Evolutionary conservation across 1,140 invertebrate genomes (phyloP).

Genomic region (Conopomorpha cramerella): DNA sequence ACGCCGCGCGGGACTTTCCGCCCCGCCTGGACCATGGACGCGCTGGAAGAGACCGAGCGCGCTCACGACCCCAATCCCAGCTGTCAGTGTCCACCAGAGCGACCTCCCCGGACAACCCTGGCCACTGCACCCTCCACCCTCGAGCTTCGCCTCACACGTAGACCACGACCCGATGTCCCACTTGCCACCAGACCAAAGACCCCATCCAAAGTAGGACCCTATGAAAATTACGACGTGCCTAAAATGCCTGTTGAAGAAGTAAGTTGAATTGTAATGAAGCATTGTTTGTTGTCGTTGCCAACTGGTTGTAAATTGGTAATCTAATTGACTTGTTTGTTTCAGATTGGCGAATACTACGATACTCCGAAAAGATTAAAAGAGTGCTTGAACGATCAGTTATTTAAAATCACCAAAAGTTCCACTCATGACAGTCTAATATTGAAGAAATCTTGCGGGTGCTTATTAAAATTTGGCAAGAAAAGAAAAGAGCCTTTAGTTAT

Average conservation of each 20-base stretch:
- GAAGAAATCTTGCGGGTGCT: conserved; percentile 67
- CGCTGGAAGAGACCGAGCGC: conserved; percentile 50
- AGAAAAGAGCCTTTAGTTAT: conserved; percentile 40
- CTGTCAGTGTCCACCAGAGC: background rate
- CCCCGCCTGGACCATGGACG: conserved; percentile 69
- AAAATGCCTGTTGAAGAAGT: conserved; percentile 64
- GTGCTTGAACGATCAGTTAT: conserved; percentile 64
- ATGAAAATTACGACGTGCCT: conserved; percentile 80
- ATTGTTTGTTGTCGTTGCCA: too few species aligned
- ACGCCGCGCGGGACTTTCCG: conserved; percentile 54
- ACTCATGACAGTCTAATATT: conserved; percentile 60
- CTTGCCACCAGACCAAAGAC: conserved; percentile 13
- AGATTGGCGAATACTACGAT: conserved; percentile 69
- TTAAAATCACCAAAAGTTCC: conserved; percentile 63
- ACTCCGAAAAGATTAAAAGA: conserved; percentile 78
- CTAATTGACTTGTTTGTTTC: conserved; percentile 1
- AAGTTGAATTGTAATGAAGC: too few species aligned
- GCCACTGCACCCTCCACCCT: conserved; percentile 26
- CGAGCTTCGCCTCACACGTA: conserved; percentile 49
- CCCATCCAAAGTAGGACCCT: conserved; percentile 54
- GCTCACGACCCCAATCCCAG: background rate
- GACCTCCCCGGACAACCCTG: background rate
- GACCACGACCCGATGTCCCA: conserved; percentile 38
- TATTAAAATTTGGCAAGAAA: conserved; percentile 58
- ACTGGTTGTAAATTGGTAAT: too few species aligned